A percentile compares a stretch with the other conserved stretches of the same genome.
These are phyloP conservation scores for Geococcyx californianus DNA, from an alignment of 2,113 vertebrate genomes.

Conservation along the genomic window DNA sequence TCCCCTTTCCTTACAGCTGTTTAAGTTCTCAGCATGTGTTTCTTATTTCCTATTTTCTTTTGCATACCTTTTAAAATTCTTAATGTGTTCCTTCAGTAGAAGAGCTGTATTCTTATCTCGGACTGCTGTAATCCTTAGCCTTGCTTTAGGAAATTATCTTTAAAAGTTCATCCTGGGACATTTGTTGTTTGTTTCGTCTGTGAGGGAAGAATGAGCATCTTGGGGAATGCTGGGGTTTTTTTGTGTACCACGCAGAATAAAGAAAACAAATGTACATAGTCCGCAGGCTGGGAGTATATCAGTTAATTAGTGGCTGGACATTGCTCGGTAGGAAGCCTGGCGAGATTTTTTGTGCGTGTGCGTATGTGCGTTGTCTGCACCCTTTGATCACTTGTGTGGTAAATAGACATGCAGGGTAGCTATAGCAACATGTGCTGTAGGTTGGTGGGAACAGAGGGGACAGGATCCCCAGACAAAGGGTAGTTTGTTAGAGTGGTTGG, in stretches of 20 bases:
- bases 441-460: constrained; percentile 72
- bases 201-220: constrained; percentile 20
- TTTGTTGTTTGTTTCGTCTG: constrained; percentile 17
- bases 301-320: constrained; percentile 85
- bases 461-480: constrained; percentile 78
- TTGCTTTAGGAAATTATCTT: neutral
- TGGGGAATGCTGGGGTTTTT: neutral
- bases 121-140: neutral
- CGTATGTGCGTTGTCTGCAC: constrained; percentile 69
- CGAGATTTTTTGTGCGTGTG: constrained; percentile 48
- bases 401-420: constrained; percentile 83
- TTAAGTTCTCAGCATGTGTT: constrained; percentile 45
- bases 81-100: neutral
- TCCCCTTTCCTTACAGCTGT: constrained; percentile 40
- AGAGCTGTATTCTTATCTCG: neutral
- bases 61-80: constrained; percentile 29
- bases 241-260: neutral
- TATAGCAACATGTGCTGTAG: constrained; percentile 81
- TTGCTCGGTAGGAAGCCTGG: constrained; percentile 78
- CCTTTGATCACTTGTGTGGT: constrained; percentile 87
- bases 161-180: neutral
- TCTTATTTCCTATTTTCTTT: constrained; percentile 49
- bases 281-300: constrained; percentile 63
- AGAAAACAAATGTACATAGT: constrained; percentile 45
- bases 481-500: constrained; percentile 78